These are phyloP conservation scores for Nemapogon koenigi DNA, from an alignment of 2,888 invertebrate genomes.

Conservation along the genomic window DNA sequence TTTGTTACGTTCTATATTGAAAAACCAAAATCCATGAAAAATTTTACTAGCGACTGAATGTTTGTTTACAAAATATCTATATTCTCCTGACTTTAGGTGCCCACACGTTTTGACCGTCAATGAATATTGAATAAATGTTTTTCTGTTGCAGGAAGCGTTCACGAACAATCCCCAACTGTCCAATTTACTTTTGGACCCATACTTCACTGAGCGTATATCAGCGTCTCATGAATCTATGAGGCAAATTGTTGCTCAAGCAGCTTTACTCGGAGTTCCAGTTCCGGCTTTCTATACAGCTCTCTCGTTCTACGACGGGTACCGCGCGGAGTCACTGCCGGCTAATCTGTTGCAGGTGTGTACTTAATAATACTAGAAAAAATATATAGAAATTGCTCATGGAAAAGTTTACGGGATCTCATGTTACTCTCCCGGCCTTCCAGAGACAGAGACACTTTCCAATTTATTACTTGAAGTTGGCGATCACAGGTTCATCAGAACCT, in stretches of 20 bases:
- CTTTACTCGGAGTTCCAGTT: conserved; percentile 85
- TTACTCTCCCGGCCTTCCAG: no score
- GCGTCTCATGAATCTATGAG: conserved; percentile 86
- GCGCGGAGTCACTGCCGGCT: conserved; percentile 86
- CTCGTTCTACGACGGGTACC: conserved; percentile 97
- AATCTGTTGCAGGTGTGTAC: conserved; percentile 87
- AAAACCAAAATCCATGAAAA: no score
- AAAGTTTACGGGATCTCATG: no score
- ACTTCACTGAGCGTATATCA: conserved; percentile 86
- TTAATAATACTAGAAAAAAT: no score
- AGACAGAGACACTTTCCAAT: no score
- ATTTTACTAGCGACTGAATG: no score
- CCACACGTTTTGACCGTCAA: not conserved
- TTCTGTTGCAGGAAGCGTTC: conserved; percentile 75
- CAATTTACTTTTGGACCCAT: conserved; percentile 91
- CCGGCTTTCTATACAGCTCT: conserved; percentile 94
- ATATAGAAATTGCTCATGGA: no score
- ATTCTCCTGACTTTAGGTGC: not conserved
- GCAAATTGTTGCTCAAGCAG: conserved; percentile 75
- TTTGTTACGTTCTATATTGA: no score
- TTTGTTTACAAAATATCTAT: not conserved
- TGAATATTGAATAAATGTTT: not conserved
- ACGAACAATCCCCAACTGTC: conserved; percentile 84
- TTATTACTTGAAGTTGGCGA: no score
- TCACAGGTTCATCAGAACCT: no score